These are phyloP conservation scores for Drosophila auraria DNA, from an alignment of 1,140 invertebrate genomes.

Conservation along the genomic window DNA sequence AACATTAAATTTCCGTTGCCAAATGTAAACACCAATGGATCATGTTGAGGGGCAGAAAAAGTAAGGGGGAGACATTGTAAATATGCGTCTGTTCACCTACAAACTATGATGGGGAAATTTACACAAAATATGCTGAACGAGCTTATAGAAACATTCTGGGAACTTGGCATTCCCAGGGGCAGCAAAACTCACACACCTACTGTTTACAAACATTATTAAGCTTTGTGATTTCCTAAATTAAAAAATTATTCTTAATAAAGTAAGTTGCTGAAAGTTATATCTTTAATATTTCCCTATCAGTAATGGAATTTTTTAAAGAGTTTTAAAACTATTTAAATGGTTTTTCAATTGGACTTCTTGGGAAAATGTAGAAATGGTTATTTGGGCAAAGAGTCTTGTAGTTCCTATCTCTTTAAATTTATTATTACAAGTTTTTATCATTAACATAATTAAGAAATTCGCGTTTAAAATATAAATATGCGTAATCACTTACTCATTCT, in stretches of 20 bases:
- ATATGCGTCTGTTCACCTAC: slow-evolving; percentile 15
- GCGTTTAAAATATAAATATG: background rate
- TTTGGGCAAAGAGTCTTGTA: no score
- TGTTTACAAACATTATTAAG: no score
- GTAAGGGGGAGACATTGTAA: slow-evolving; percentile 8
- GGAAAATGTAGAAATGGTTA: no score
- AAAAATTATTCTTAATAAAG: no score
- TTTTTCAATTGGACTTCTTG: no score
- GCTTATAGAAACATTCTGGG: background rate
- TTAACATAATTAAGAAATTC: background rate
- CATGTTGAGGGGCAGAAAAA: background rate
- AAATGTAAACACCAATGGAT: slow-evolving; percentile 33
- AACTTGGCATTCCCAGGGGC: slow-evolving; percentile 1
- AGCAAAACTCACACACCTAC: background rate
- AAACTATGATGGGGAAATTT: slow-evolving; percentile 11
- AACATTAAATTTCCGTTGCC: slow-evolving; percentile 38
- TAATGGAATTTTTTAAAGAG: no score
- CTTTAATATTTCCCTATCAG: no score
- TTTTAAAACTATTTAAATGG: no score
- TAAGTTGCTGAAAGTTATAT: no score
- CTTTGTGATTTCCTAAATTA: no score
- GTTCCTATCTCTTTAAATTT: no score
- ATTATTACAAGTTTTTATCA: no score
- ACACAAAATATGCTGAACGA: slow-evolving; percentile 5
- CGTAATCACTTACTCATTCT: background rate